Evolutionary conservation across 2,797 vertebrate genomes (phyloP).

Genomic region (Tolypeutes matacus): DNA sequence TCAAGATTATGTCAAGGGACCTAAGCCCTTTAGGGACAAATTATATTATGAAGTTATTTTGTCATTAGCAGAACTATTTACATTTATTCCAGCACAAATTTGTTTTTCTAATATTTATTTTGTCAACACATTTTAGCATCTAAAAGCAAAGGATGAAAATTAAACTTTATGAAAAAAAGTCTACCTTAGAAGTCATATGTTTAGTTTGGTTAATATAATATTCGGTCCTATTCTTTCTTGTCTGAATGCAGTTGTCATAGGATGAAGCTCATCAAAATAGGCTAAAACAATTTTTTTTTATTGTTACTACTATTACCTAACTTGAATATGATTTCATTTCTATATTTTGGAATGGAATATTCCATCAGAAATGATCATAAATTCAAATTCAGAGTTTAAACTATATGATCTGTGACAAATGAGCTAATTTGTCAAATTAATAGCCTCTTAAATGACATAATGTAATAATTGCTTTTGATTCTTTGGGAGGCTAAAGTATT

Average conservation of each 20-base stretch:
- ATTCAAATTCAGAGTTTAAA: slow-evolving; percentile 9
- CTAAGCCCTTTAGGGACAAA: neutral
- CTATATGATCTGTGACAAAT: neutral
- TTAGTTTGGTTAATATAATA: neutral
- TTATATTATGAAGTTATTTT: neutral
- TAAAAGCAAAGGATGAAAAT: too few species aligned
- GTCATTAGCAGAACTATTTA: neutral
- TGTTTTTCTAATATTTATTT: neutral
- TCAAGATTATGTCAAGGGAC: neutral
- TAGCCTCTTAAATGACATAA: slow-evolving; percentile 27
- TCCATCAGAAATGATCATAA: neutral
- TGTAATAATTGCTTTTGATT: neutral
- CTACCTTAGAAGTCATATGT: neutral
- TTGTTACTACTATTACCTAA: neutral
- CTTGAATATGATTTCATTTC: slow-evolving; percentile 45
- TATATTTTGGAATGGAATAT: neutral
- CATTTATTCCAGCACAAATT: neutral
- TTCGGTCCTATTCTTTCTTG: neutral
- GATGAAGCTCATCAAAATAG: neutral
- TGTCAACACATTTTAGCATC: neutral
- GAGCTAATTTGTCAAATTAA: neutral
- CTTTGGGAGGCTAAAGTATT: neutral
- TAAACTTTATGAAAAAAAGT: neutral
- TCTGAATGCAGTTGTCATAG: neutral
- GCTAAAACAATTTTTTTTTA: neutral